These are phyloP conservation scores for Diprion similis DNA, from an alignment of 1,140 invertebrate species.

Conservation along the genomic window DNA sequence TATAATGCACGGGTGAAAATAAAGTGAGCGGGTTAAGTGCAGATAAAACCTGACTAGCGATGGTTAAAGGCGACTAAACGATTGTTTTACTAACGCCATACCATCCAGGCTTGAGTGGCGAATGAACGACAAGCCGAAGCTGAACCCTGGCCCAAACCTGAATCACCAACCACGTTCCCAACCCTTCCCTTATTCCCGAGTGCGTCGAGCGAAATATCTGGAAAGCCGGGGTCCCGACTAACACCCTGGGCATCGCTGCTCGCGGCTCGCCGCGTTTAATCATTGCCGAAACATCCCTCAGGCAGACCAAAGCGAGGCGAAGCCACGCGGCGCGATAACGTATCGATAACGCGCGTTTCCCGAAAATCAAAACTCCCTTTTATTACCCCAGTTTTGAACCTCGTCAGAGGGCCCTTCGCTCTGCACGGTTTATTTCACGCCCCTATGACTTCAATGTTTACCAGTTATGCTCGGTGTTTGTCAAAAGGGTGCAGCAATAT, in stretches of 20 bases:
- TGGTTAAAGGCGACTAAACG: not conserved
- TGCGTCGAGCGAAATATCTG: not conserved
- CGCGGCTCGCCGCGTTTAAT: not conserved
- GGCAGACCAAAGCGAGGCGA: not conserved
- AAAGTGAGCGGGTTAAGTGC: not conserved
- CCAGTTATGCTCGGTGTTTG: not conserved
- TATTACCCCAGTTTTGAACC: no score
- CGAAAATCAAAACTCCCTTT: not conserved
- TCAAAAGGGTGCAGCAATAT: no score
- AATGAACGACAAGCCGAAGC: not conserved
- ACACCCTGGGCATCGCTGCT: no score
- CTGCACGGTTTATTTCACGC: not conserved
- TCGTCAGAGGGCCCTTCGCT: not conserved
- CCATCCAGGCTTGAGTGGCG: not conserved
- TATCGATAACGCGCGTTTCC: not conserved
- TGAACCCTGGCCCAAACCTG: not conserved
- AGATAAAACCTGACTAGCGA: not conserved
- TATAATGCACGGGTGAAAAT: not conserved
- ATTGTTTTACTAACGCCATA: not conserved
- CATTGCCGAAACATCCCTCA: not conserved
- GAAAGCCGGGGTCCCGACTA: not conserved
- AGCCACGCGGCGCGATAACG: not conserved
- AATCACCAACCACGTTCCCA: not conserved
- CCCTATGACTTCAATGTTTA: not conserved
- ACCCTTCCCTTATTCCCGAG: no score